Evolutionary conservation across 23 tunicate species (phyloP).

Genomic region (Phallusia fumigata): DNA sequence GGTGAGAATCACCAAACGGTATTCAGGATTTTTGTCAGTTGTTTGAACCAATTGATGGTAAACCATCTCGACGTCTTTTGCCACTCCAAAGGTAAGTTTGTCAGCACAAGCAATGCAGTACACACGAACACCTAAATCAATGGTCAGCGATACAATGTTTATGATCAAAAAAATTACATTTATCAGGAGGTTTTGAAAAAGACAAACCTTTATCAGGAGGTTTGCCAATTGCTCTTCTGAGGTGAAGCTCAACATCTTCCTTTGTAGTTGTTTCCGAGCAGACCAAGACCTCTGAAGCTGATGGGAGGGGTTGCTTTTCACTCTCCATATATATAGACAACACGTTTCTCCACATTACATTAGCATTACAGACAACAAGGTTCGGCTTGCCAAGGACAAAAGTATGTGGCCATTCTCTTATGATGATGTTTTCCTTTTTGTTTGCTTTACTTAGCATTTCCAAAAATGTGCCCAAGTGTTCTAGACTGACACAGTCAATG

Average conservation of each 20-base stretch:
- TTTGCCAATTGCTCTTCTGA: constrained; percentile 43
- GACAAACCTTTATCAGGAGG: not conserved
- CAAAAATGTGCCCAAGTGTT: constrained; percentile 43
- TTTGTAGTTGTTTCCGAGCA: constrained; percentile 34
- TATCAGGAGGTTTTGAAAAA: no score
- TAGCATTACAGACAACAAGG: constrained; percentile 20
- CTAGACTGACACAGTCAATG: constrained; percentile 36
- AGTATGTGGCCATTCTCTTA: not conserved
- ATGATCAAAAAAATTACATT: no score
- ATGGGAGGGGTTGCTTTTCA: constrained; percentile 30
- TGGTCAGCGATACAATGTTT: no score
- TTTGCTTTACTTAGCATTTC: not conserved
- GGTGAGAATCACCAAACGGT: constrained; percentile 44
- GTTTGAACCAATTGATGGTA: constrained; percentile 30
- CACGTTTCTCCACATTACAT: constrained; percentile 21
- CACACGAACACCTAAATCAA: constrained; percentile 19
- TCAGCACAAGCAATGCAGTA: constrained; percentile 62
- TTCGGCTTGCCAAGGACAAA: constrained; percentile 35
- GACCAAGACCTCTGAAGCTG: constrained; percentile 47
- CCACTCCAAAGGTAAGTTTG: constrained; percentile 35
- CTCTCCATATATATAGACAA: constrained; percentile 38
- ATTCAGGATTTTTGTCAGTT: constrained; percentile 23
- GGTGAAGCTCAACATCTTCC: constrained; percentile 55
- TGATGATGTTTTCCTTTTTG: not conserved
- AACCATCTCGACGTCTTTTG: constrained; percentile 25